A percentile compares a stretch with the other conserved stretches of the same genome.
Evolutionary conservation across 2,113 vertebrate species (phyloP).

Genomic region (Chamaetylas fuelleborni): DNA sequence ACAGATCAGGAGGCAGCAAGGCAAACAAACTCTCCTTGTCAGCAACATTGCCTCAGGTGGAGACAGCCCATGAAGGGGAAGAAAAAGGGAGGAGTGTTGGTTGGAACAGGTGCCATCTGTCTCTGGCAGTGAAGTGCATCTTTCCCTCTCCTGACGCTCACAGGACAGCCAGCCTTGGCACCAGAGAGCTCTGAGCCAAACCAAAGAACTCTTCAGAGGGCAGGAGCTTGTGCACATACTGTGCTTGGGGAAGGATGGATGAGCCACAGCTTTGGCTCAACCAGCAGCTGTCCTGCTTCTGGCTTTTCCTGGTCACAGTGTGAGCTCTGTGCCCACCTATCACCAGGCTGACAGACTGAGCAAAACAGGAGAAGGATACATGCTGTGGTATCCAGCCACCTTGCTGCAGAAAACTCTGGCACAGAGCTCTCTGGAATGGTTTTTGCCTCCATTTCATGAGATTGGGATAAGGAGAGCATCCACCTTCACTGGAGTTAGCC

Average conservation of each 20-base stretch:
- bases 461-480: not conserved
- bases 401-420: rapidly evolving
- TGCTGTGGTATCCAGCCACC: not conserved
- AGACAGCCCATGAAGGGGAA: not conserved
- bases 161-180: not conserved
- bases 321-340: not conserved
- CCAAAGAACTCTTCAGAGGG: not conserved
- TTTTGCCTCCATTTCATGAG: not conserved
- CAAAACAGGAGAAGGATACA: not conserved
- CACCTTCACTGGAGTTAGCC: not conserved
- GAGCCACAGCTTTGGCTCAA: not conserved
- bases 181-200: not conserved
- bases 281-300: not conserved
- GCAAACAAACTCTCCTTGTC: not conserved
- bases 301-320: not conserved
- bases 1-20: not conserved
- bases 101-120: not conserved
- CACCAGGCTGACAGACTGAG: not conserved
- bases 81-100: not conserved
- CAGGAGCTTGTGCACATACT: not conserved
- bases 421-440: not conserved
- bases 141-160: not conserved
- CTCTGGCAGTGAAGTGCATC: not conserved
- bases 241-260: not conserved
- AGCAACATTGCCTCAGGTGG: not conserved